Base-by-base conservation (phyloP, 2,888 invertebrate species). In the Lordiphosa fenestrarum region DNA sequence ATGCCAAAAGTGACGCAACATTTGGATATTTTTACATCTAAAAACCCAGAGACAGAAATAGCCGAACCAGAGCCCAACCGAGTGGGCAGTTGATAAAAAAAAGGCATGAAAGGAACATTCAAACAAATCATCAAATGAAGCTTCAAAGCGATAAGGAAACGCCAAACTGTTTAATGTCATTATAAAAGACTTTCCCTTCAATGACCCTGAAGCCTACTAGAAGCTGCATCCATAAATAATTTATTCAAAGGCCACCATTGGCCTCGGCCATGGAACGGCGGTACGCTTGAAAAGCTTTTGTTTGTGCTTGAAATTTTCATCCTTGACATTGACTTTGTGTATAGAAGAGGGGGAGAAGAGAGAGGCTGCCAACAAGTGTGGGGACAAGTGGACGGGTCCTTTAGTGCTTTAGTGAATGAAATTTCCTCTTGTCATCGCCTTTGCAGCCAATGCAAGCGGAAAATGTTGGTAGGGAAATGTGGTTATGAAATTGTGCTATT, bases 241-340 rank as follows among this genome's bases (percentile, higher is more conserved):
- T 82, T 82, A 82, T 82, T 67, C 65, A 61, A 40, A 47, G 36
- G 15, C 36, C 30, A 46, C 15, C 50, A 46, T 36, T 44, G 56
- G 23, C 50, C 21, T 57, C 67, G 72, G 60, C 61, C 74, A 81
- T 60, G 59, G 69, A 82, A 67, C 82, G 72, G 55, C 77, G 36
- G 46, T 47, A 10, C 42, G 38, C 51, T 57, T 59, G 63, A 52
- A 48, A 50, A 47, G 56, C 35, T 49, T 40, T 57, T 58, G 71
- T 82, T 76, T 78, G 30, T 69, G 57, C 59, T 49, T 42, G 46
- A 52, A 66, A 57, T 75, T 62, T 57, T 50, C 73, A 82, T 78
- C 81, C 83, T 83, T 78, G 78, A 80, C 78, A 80, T 61, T 78
- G 77, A 63, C 78, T 72, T 61, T 69, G 55, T 44, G 61, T 63